A percentile compares a stretch with the other conserved stretches of the same genome.
Conservation (phyloP, 2,113 vertebrate species). For the Gorilla gorilla region DNA sequence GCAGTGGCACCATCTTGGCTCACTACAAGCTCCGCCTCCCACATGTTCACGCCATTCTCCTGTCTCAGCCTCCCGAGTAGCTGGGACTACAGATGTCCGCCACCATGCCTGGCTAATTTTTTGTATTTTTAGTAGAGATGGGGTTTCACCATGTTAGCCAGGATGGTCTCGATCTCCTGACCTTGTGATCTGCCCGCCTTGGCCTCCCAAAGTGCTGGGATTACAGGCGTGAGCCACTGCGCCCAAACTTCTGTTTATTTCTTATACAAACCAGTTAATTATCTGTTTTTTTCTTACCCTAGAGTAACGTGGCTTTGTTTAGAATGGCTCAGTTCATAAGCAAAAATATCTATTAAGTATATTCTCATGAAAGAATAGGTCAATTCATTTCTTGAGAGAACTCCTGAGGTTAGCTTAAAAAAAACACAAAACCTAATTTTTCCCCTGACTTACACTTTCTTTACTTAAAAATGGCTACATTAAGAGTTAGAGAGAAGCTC, state of each 20-base stretch:
- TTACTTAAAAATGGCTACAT: neutral
- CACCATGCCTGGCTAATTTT: too few species aligned
- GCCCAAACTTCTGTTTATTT: neutral
- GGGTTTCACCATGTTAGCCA: too few species aligned
- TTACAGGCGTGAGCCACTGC: too few species aligned
- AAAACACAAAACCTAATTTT: neutral
- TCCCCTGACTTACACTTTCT: neutral
- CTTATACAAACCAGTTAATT: neutral
- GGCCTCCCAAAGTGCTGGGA: too few species aligned
- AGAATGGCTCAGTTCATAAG: neutral
- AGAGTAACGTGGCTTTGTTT: neutral
- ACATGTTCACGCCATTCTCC: too few species aligned
- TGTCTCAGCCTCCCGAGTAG: too few species aligned
- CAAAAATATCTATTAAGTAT: neutral
- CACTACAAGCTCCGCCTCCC: too few species aligned
- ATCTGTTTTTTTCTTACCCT: neutral
- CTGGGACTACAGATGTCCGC: too few species aligned
- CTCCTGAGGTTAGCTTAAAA: constrained; percentile 22
- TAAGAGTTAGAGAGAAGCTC: neutral
- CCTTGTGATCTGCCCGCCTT: too few species aligned
- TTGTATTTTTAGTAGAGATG: too few species aligned
- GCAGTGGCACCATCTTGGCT: too few species aligned
- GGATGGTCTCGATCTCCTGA: too few species aligned
- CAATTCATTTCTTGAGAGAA: neutral
- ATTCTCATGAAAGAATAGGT: neutral